Evolutionary conservation across 2,888 invertebrate genomes (phyloP).

Genomic region (Cyaniris semiargus): DNA sequence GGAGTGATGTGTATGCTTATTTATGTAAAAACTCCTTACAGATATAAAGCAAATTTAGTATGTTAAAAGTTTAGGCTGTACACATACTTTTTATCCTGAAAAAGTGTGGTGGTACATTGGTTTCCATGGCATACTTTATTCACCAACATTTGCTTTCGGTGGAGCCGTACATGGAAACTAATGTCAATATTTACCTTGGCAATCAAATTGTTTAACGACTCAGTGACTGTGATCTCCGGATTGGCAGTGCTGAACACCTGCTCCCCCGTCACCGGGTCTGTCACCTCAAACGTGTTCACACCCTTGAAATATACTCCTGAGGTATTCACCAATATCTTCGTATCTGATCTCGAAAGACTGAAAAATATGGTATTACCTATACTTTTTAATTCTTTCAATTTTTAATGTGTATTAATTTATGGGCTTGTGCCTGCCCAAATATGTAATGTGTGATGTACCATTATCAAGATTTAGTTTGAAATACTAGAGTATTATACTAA

Average conservation of each 20-base stretch:
- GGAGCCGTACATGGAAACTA: not conserved
- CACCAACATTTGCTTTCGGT: not conserved
- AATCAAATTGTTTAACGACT: constrained; percentile 82
- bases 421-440: too few species aligned
- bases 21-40: too few species aligned
- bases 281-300: constrained; percentile 84
- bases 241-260: constrained; percentile 88
- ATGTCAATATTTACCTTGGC: constrained; percentile 68
- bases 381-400: not conserved
- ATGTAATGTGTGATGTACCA: too few species aligned
- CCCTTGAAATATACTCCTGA: constrained; percentile 86
- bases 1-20: too few species aligned
- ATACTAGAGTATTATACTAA: too few species aligned
- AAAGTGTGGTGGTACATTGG: too few species aligned
- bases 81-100: too few species aligned
- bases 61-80: too few species aligned
- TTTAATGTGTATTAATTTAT: too few species aligned
- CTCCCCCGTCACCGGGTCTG: constrained; percentile 82
- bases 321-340: constrained; percentile 77
- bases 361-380: constrained; percentile 14
- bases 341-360: constrained; percentile 64
- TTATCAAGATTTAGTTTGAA: too few species aligned
- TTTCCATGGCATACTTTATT: too few species aligned
- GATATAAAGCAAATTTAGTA: too few species aligned
- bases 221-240: constrained; percentile 86